phyloP scores from a whole-genome alignment of 2,797 vertebrate species.

The Enteromius argenteus region DNA sequence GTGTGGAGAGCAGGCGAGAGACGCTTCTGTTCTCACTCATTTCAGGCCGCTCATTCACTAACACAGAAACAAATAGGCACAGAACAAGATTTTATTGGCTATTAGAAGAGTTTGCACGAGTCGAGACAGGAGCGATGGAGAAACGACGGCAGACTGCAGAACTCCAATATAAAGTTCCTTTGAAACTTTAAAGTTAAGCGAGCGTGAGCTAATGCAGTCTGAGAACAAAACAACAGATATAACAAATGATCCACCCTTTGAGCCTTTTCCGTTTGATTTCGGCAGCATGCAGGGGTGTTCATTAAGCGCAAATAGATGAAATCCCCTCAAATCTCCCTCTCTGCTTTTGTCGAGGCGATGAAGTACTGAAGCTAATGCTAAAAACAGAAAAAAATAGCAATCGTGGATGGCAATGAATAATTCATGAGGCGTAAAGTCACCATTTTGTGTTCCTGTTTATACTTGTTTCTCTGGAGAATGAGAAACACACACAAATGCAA shows the following conservation, averaged over 20 bases:
- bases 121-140: slow-evolving; percentile 1
- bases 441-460: slow-evolving; percentile 47
- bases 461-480: slow-evolving; percentile 31
- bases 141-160: neutral
- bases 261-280: slow-evolving; percentile 31
- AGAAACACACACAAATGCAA: slow-evolving; percentile 20
- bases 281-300: slow-evolving; percentile 35
- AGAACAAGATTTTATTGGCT: slow-evolving; percentile 20
- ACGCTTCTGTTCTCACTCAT: slow-evolving; percentile 39
- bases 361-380: slow-evolving; percentile 39
- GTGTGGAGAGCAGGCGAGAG: slow-evolving; percentile 23
- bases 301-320: slow-evolving; percentile 47
- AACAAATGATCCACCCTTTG: slow-evolving; percentile 39
- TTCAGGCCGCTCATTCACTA: slow-evolving; percentile 35
- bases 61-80: slow-evolving; percentile 27
- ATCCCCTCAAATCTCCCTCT: slow-evolving; percentile 36
- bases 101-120: slow-evolving; percentile 7
- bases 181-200: slow-evolving; percentile 38
- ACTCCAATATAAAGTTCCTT: slow-evolving; percentile 11
- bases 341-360: slow-evolving; percentile 9
- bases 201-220: slow-evolving; percentile 36
- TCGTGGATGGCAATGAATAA: slow-evolving; percentile 35
- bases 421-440: slow-evolving; percentile 44
- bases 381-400: slow-evolving; percentile 35
- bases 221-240: slow-evolving; percentile 40